Percentiles rank a stretch among this genome's conserved stretches.
Conservation (phyloP, 1,140 invertebrate species). For the Drosophila asahinai region DNA sequence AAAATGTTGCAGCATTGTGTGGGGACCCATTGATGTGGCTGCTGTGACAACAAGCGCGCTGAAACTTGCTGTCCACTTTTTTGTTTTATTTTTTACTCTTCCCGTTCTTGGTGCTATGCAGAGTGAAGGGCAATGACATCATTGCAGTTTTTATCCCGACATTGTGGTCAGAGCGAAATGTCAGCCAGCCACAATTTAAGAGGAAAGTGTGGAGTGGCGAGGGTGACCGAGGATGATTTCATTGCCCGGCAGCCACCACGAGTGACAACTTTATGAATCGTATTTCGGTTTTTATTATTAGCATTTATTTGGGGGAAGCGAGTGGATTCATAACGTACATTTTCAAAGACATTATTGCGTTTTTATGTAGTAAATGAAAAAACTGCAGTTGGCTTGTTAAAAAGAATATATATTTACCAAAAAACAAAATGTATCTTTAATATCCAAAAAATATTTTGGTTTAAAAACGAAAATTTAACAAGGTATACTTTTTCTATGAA, state of each 20-base stretch:
- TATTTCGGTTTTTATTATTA: constrained; percentile 37
- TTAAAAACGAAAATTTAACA: no score
- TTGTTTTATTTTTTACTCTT: constrained; percentile 3
- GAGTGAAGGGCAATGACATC: constrained; percentile 61
- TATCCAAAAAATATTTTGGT: no score
- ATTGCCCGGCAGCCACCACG: constrained; percentile 10
- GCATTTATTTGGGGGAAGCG: background rate
- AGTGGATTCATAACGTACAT: background rate
- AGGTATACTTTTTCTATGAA: no score
- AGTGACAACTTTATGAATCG: constrained; percentile 42
- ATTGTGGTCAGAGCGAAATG: constrained; percentile 41
- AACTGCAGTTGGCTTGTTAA: background rate
- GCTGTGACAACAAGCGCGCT: constrained; percentile 64
- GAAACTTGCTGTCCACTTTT: constrained; percentile 56
- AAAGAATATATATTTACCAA: no score
- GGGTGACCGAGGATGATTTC: constrained; percentile 8
- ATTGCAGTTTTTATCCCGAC: constrained; percentile 58
- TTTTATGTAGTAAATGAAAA: background rate
- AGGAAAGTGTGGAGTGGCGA: constrained; percentile 1
- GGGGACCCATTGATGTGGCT: constrained; percentile 77
- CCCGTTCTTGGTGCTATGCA: background rate
- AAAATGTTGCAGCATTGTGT: constrained; percentile 56
- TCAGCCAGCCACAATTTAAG: constrained; percentile 31
- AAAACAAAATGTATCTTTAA: background rate
- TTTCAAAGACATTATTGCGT: background rate